These are phyloP conservation scores for Styela plicata DNA, from an alignment of 23 tunicate genomes.

Conservation along the genomic window DNA sequence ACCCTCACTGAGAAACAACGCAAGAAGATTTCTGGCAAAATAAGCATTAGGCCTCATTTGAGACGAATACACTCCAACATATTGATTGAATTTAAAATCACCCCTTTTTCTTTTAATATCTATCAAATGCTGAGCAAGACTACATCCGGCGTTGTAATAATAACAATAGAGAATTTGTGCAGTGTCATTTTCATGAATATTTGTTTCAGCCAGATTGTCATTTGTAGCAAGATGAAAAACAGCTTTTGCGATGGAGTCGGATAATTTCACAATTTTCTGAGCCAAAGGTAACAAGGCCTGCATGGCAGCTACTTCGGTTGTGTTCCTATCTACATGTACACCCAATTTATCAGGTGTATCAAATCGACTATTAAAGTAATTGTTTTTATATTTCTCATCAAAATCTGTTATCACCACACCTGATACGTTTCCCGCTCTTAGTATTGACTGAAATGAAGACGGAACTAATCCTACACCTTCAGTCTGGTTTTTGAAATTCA, in stretches of 20 bases:
- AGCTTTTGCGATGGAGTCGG: constrained; percentile 26
- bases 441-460: constrained; percentile 63
- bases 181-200: constrained; percentile 10
- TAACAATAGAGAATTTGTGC: constrained; percentile 60
- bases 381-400: constrained; percentile 43
- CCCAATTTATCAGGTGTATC: constrained; percentile 64
- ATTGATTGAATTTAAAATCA: neutral
- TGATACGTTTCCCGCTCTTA: constrained; percentile 40
- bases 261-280: constrained; percentile 32
- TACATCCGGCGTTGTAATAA: constrained; percentile 53
- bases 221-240: constrained; percentile 34
- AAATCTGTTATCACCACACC: constrained; percentile 75
- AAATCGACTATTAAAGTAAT: constrained; percentile 66
- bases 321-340: constrained; percentile 24
- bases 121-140: constrained; percentile 24
- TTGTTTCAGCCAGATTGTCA: neutral
- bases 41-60: neutral
- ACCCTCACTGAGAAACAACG: neutral
- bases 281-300: constrained; percentile 38
- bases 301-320: constrained; percentile 48
- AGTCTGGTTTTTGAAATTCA: constrained; percentile 22
- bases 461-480: constrained; percentile 46
- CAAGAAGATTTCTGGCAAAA: constrained; percentile 22
- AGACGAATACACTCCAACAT: constrained; percentile 15
- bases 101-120: neutral